Percentiles rank a stretch among this genome's conserved stretches.
phyloP scores from a whole-genome alignment of 2,113 vertebrate species.

The Nothoprocta pentlandii region DNA sequence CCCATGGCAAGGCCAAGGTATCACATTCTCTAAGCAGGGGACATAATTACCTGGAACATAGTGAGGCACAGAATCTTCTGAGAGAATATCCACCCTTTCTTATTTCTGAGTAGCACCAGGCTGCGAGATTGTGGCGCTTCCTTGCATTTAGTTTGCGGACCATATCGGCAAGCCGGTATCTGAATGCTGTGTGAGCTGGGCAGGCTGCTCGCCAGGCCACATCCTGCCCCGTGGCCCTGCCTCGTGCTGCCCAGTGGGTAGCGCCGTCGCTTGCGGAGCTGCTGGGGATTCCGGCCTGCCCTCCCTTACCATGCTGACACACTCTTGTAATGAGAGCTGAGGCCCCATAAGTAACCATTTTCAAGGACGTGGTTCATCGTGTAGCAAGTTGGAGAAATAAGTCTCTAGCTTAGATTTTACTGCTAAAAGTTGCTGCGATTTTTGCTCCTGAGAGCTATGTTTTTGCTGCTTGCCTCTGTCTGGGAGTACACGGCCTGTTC shows the following conservation, averaged over 20 bases:
- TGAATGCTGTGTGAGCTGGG: not conserved
- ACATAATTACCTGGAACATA: not conserved
- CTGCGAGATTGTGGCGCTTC: not conserved
- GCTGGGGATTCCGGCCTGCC: no score
- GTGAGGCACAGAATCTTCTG: not conserved
- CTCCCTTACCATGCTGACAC: not conserved
- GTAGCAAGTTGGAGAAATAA: not conserved
- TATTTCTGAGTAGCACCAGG: not conserved
- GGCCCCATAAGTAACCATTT: not conserved
- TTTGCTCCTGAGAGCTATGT: not conserved
- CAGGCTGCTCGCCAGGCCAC: not conserved
- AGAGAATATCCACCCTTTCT: not conserved
- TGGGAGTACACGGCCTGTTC: rapidly evolving
- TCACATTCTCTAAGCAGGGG: not conserved
- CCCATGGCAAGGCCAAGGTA: not conserved
- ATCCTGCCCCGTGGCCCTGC: not conserved
- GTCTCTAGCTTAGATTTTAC: not conserved
- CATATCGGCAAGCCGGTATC: not conserved
- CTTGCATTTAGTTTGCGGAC: not conserved
- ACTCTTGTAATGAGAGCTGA: not conserved
- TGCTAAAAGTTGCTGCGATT: not conserved
- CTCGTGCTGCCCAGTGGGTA: no score
- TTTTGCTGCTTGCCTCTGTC: not conserved
- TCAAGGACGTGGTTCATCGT: not conserved
- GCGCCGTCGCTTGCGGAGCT: no score